Evolutionary conservation across 2,113 vertebrate species (phyloP), one percentile per base, ranked within the genome.

Genomic region (Megaleporinus macrocephalus): DNA sequence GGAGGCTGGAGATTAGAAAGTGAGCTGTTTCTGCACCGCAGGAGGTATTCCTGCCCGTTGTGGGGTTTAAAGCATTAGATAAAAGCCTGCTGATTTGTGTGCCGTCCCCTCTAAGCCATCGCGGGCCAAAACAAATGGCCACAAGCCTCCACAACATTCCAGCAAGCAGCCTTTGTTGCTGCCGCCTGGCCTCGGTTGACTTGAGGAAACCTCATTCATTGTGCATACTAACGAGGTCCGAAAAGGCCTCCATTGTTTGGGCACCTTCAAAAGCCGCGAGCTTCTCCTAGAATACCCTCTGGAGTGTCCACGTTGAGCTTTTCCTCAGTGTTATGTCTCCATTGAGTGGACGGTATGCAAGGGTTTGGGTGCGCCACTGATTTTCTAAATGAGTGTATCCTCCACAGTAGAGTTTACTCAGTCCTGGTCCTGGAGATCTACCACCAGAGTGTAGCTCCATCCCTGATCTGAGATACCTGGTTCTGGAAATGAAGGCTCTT

Each of bases 191-290:
- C 83, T 68, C 24, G 2, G 65, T 62, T 55, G 80, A 70, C 53
- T 61, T 59, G 33, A 59, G 73, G 30, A n/a, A 76, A 13, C 16
- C 53, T 70, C 26, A 4, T 62, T 76, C 73, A 47, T 70, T 61
- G 51, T 70, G 80, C 73, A 82, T 82, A 82, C 80, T 76, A 76
- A 82, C 36, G 44, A 70, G 53, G 24, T 59, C 29, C 24, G 30
- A 70, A 73, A 82, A 81, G 33, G 80, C 15, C 65, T 30, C 44
- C 73, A 51, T 76, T 82, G 80, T 70, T 81, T 44, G 26, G 9
- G 62, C 16, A 76, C 53, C 80, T 76, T 68, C 55, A 44, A 18
- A 30, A 69, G 24, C 20, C 14, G 9, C 49, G 6, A 49, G 29
- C 33, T 20, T 63, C 59, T 30, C 1, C 55, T 27, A 1, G 11